A percentile compares a stretch with the other conserved stretches of the same genome.
These are phyloP conservation scores for Zosterops lateralis DNA, from an alignment of 2,113 vertebrate genomes.

Conservation along the genomic window DNA sequence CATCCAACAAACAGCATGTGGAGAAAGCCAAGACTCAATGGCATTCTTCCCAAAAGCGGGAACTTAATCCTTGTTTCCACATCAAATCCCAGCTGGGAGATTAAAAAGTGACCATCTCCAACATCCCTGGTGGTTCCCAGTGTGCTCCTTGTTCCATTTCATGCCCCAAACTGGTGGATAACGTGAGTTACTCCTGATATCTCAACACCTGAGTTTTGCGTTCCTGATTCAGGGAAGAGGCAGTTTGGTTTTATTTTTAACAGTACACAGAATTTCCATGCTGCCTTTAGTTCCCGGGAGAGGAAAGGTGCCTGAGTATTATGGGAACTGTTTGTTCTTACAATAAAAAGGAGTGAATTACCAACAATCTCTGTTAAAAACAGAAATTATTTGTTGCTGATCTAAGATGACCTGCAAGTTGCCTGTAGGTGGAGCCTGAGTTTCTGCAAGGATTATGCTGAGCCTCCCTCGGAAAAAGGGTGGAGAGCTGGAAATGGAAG, in stretches of 20 bases:
- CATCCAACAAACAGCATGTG: fast-evolving
- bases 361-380: neutral
- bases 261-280: neutral
- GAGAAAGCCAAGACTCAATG: neutral
- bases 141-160: fast-evolving
- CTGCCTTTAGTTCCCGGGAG: neutral
- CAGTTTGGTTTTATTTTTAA: neutral
- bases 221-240: neutral
- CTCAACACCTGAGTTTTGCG: neutral
- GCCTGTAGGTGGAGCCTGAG: conserved; percentile 43
- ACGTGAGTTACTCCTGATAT: neutral
- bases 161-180: fast-evolving
- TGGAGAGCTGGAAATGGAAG: conserved; percentile 16
- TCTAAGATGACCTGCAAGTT: neutral
- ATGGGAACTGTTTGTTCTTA: neutral
- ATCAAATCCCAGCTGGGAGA: neutral
- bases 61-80: neutral
- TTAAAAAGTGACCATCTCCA: neutral
- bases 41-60: neutral
- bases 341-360: neutral
- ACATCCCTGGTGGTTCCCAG: neutral
- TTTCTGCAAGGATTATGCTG: neutral
- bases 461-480: neutral
- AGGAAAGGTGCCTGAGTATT: neutral
- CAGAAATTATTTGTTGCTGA: neutral